A percentile compares a stretch with the other conserved stretches of the same genome.
phyloP scores from a whole-genome alignment of 2,888 invertebrate species.

The Cephus rjabovi region DNA sequence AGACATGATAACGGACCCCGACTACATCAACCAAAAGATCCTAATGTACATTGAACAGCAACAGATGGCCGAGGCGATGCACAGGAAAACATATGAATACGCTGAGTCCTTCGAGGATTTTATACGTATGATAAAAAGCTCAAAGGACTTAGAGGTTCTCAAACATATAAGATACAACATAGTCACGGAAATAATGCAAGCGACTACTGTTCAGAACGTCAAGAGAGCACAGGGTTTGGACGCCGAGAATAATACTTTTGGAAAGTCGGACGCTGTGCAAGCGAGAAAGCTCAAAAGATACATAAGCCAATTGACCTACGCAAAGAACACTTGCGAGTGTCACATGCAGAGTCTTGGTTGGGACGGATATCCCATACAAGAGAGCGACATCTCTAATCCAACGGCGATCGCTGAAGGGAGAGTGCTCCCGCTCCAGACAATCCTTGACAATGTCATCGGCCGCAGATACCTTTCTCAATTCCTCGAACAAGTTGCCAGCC shows the following conservation, averaged over 20 bases:
- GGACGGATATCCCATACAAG: slow-evolving; percentile 72
- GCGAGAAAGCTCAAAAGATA: slow-evolving; percentile 87
- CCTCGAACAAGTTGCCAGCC: slow-evolving; percentile 84
- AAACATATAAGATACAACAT: slow-evolving; percentile 89
- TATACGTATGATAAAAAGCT: slow-evolving; percentile 84
- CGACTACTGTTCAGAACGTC: slow-evolving; percentile 89
- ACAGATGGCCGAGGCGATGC: slow-evolving; percentile 81
- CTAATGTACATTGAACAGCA: slow-evolving; percentile 86
- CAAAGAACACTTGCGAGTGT: slow-evolving; percentile 85
- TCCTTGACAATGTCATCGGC: slow-evolving; percentile 83
- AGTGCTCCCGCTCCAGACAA: slow-evolving; percentile 76
- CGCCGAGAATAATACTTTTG: slow-evolving; percentile 70
- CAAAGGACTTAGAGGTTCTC: slow-evolving; percentile 84
- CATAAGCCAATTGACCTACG: slow-evolving; percentile 83
- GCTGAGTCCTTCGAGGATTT: slow-evolving; percentile 92
- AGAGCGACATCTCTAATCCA: slow-evolving; percentile 49
- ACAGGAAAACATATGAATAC: slow-evolving; percentile 85
- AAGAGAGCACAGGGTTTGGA: slow-evolving; percentile 87
- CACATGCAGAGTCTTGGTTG: slow-evolving; percentile 81
- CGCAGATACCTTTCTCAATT: slow-evolving; percentile 85
- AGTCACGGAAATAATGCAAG: slow-evolving; percentile 93
- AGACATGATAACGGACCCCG: slow-evolving; percentile 87
- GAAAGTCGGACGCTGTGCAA: slow-evolving; percentile 81
- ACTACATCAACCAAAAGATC: slow-evolving; percentile 90
- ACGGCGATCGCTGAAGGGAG: slow-evolving; percentile 46